Evolutionary conservation across 2,888 invertebrate genomes (phyloP), one percentile per base, ranked within the genome.

Genomic region (Nomada fabriciana): DNA sequence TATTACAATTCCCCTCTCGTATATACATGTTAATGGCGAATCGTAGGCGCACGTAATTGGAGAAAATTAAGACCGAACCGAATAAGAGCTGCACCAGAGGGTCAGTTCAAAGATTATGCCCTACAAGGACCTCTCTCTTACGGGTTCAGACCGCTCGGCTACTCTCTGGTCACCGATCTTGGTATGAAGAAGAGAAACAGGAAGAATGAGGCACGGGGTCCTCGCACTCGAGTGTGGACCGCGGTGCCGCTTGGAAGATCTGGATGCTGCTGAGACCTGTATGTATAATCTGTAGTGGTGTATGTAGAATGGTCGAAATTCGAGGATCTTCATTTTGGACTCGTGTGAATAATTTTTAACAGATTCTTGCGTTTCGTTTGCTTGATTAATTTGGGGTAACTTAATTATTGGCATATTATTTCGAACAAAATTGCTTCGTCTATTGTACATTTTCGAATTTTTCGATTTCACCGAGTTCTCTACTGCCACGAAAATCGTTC

Each of bases 31-130:
- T 78, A 73, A 77, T 78, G 65, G 60, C 70, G 83, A 83, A 83
- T 79, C 83, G 79, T 72, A 82, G 63, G 75, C 71, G 82, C 82
- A 43, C 64, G 69, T 84, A 82, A 83, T 83, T 83, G 79, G 61
- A 80, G 79, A 73, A 80, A 84, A 84, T 83, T 76, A 79, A 82
- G 83, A 83, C 67, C 55, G 55, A 70, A 25, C 61, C 74, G 59
- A 83, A 78, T 78, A 77, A 70, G 82, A 74, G 71, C 70, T 68
- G 50, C 60, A 20, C 23, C 42, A 64, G 64, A 52, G 71, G 75
- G 79, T 60, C 74, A 70, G 83, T 82, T 83, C 82, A 82, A 79
- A 83, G 83, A 82, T 82, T 82, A 68, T 42, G 83, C 78, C 83
- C 78, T 83, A 79, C 79, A 82, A 82, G 82, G 82, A 71, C 78